Conservation (phyloP, 2,797 vertebrate genomes). For the Takifugu rubripes region DNA sequence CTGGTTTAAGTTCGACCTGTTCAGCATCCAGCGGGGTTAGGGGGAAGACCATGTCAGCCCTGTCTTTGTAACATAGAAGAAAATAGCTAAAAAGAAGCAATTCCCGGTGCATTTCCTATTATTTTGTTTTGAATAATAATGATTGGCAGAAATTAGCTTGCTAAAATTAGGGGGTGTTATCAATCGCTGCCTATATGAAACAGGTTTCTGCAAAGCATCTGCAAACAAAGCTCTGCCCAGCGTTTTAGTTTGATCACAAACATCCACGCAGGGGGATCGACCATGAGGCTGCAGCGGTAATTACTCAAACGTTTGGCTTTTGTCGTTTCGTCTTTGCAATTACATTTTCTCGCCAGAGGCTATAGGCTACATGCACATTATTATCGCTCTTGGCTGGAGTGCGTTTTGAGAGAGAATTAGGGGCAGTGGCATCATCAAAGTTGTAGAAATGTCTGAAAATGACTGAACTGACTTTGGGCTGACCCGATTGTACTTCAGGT, state of each 20-base stretch:
- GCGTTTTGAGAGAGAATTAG: slow-evolving; percentile 44
- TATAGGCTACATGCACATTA: slow-evolving; percentile 32
- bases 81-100: too few species aligned
- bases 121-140: slow-evolving; percentile 7
- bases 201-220: slow-evolving; percentile 7
- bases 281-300: slow-evolving; percentile 13
- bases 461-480: slow-evolving; percentile 49
- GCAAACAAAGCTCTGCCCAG: slow-evolving; percentile 11
- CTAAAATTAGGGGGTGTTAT: slow-evolving; percentile 7
- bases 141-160: slow-evolving; percentile 17
- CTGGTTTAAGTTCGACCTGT: too few species aligned
- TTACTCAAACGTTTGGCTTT: slow-evolving; percentile 30
- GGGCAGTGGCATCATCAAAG: slow-evolving; percentile 59
- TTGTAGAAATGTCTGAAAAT: slow-evolving; percentile 56
- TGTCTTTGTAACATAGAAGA: too few species aligned
- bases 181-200: background rate
- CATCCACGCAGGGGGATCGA: slow-evolving; percentile 7
- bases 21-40: too few species aligned
- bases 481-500: slow-evolving; percentile 61
- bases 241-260: slow-evolving; percentile 22
- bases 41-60: too few species aligned
- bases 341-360: slow-evolving; percentile 46
- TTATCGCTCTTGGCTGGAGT: slow-evolving; percentile 37
- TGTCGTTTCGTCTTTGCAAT: slow-evolving; percentile 42
- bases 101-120: background rate